Base-by-base conservation (phyloP, 1,140 invertebrate genomes). In the Heterodera carotae region DNA sequence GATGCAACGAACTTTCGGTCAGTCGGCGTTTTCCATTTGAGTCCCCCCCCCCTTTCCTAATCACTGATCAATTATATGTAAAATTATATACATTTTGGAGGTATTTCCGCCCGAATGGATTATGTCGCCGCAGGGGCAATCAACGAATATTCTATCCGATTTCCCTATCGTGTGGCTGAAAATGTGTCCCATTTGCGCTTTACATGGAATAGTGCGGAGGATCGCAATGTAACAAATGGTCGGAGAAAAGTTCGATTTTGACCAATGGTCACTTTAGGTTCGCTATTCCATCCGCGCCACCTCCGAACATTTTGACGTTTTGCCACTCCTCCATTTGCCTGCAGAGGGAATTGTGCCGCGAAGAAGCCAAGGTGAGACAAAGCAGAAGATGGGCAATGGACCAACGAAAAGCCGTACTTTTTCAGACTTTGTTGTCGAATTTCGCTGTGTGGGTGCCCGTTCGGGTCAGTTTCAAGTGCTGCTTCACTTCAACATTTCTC, bases 1-100 rank as follows among this genome's bases (percentile, higher is more conserved):
- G 71, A 87, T 86, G 84, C 85, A 87, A 62, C 59, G 85, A 29
- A 86, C 85, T 2, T 67, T 86, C 27, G 85, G 84, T 86, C 56
- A 81, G 79, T 73, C 59, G 48, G 33, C 33, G 5, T 18, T n/a
- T 53, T 53, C 18, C 39, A 12, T 39, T 39, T 39, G 39, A n/a
- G n/a, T 12, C 39, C 39, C 39, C n/a, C 39, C 7, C n/a, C 25
- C 7, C 27, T 22, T 67, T 25, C 67, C 12, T 2, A 5, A 34
- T 43, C 29, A 33, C n/a, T 48, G 67, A 27, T 79, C n/a, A 27
- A n/a, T 29, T 36, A 12, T 22, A 39, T 34, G 27, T 22, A 34
- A 8, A n/a, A 22, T 83, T 36, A 69, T 80, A n/a, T 66, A 69
- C 33, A 59, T 79, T 53, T 78, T 81, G 27, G 31, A 85, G 75